A percentile compares a stretch with the other conserved stretches of the same genome.
Evolutionary conservation across 2,797 vertebrate genomes (phyloP).

Genomic region (Schizopygopsis pylzovi): DNA sequence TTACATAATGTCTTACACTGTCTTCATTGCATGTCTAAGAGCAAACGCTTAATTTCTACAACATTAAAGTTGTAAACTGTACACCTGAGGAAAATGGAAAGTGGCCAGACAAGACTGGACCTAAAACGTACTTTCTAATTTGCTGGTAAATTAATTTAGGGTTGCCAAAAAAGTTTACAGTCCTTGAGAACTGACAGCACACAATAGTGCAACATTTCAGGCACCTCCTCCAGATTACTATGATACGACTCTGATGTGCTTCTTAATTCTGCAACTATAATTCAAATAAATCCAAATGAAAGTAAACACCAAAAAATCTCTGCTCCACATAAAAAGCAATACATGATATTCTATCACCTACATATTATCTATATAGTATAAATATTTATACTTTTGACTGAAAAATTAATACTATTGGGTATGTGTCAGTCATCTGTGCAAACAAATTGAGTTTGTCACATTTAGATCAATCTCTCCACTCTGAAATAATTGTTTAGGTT

Average conservation of each 20-base stretch:
- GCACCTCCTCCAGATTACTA: background rate
- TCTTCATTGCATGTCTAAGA: constrained; percentile 2
- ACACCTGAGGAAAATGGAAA: background rate
- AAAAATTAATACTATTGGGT: constrained; percentile 26
- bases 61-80: background rate
- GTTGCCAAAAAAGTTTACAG: background rate
- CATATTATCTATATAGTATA: background rate
- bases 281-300: constrained; percentile 12
- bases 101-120: background rate
- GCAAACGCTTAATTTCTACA: background rate
- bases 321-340: background rate
- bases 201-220: background rate
- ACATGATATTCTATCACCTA: background rate
- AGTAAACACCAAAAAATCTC: background rate
- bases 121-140: background rate
- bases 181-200: background rate
- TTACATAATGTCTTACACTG: background rate
- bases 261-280: background rate
- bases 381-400: background rate
- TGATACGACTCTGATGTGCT: background rate
- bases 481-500: background rate
- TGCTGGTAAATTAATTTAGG: background rate
- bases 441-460: background rate
- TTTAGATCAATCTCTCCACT: background rate
- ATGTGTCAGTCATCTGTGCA: background rate